phyloP scores from a whole-genome alignment of 1,140 invertebrate genomes.

The Rhysida immarginata region DNA sequence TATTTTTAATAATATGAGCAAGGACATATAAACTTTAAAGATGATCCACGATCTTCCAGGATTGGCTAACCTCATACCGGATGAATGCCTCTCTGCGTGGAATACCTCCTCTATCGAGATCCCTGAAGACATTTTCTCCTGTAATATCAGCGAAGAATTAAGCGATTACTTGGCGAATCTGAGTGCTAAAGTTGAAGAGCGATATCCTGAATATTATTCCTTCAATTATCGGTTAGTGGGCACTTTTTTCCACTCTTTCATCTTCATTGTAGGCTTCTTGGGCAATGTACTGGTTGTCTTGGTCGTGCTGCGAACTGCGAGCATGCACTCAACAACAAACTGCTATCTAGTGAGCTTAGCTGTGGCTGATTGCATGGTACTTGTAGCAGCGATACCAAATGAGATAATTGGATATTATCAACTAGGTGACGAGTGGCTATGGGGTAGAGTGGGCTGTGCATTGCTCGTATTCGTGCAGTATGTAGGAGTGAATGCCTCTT shows the following conservation, averaged over 20 bases:
- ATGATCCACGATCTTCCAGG: no score
- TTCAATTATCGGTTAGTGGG: conserved; percentile 37
- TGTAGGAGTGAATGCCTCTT: conserved; percentile 50
- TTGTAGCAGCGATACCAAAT: conserved; percentile 41
- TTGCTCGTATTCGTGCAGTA: conserved; percentile 47
- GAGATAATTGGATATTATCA: conserved; percentile 43
- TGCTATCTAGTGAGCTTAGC: conserved; percentile 45
- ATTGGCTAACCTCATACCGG: no score
- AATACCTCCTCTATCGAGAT: no score
- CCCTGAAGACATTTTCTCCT: no score
- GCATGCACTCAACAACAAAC: conserved; percentile 44
- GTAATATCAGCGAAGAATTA: no score
- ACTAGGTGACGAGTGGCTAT: conserved; percentile 39
- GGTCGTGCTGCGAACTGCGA: conserved; percentile 30
- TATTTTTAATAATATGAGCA: no score
- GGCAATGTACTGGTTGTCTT: conserved; percentile 41
- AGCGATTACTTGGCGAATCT: no score
- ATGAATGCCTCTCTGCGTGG: no score
- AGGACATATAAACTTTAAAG: no score
- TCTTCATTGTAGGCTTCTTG: conserved; percentile 39
- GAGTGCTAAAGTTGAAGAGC: no score
- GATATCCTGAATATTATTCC: conserved; percentile 32
- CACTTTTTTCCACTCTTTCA: conserved; percentile 39
- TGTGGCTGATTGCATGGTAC: conserved; percentile 40
- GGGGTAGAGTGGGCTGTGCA: conserved; percentile 41